These are phyloP conservation scores for Acleris sparsana DNA, from an alignment of 2,888 invertebrate genomes.

Conservation along the genomic window DNA sequence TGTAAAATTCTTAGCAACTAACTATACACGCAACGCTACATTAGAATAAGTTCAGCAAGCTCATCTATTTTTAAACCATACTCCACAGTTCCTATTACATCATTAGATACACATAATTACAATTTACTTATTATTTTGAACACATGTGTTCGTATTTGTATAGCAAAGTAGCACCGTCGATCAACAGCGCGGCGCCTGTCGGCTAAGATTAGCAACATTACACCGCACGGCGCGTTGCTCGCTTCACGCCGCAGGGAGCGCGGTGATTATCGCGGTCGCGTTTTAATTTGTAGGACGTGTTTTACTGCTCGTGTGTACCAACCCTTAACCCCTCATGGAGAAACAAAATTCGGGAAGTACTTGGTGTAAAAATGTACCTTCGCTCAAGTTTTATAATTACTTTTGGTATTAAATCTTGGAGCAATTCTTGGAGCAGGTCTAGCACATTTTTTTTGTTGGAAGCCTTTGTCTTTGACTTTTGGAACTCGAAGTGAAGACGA, in stretches of 20 bases:
- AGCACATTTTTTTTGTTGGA: too few species aligned
- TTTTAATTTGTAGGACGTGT: constrained; percentile 78
- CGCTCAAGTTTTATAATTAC: constrained; percentile 6
- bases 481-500: too few species aligned
- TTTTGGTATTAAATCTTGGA: not conserved
- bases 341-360: constrained; percentile 19
- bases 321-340: constrained; percentile 45
- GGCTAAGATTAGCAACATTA: constrained; percentile 50
- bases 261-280: constrained; percentile 68
- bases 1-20: too few species aligned
- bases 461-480: too few species aligned
- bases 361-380: constrained; percentile 19
- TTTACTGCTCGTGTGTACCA: constrained; percentile 55
- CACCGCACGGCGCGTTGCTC: constrained; percentile 44
- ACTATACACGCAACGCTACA: too few species aligned
- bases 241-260: constrained; percentile 36
- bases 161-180: constrained; percentile 18
- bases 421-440: too few species aligned
- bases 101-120: constrained; percentile 33
- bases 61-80: constrained; percentile 19
- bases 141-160: constrained; percentile 21
- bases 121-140: constrained; percentile 22
- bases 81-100: constrained; percentile 29
- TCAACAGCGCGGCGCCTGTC: constrained; percentile 45
- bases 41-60: not conserved